Evolutionary conservation across 1,140 invertebrate genomes (phyloP), one percentile per base, ranked within the genome.

Genomic region (Halesus radiatus): DNA sequence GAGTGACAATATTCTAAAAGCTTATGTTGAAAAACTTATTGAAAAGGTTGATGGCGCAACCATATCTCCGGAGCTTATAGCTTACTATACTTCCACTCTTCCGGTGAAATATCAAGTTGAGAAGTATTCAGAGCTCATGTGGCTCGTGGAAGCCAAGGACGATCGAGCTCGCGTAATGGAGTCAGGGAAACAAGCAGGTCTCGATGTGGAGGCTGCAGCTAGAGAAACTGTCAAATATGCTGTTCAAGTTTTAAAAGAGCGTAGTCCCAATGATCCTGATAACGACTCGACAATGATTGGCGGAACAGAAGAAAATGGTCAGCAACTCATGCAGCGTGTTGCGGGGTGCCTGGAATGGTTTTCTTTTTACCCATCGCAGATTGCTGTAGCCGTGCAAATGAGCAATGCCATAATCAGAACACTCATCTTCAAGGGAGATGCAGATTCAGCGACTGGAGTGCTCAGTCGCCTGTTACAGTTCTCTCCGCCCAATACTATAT

Each of bases 401-500:
- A 94, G 94, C 2, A 98, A 98, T 91, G 93, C 95, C n/a, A 91
- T 98, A 81, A 95, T 98, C 84, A 92, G 96, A 78, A 92, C 91
- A 58, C 98, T 98, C 86, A 88, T 89, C 68, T 88, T 89, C 60
- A 88, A 89, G 84, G 87, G 88, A 8, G 89, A 89, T 60, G 87
- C 88, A 56, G 88, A 89, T 84, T 88, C 88, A 32, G 89, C 89
- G n/a, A 83, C 88, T 50, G 74, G 80, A 62, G 88, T 88, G 80
- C 86, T 98, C 66, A 92, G 90, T 3, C 90, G 90, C 84, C 79
- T 93, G 0, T 85, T 85, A 37, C 83, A 86, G 72, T 84, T 89
- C 85, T 88, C 87, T 80, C 86, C 88, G 22, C 84, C 88, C 56
- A 73, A 32, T 26, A 22, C 32, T 85, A 87, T 85, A 62, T 87